Evolutionary conservation across 2,888 invertebrate species (phyloP).

Genomic region (Lomographa bimaculata): DNA sequence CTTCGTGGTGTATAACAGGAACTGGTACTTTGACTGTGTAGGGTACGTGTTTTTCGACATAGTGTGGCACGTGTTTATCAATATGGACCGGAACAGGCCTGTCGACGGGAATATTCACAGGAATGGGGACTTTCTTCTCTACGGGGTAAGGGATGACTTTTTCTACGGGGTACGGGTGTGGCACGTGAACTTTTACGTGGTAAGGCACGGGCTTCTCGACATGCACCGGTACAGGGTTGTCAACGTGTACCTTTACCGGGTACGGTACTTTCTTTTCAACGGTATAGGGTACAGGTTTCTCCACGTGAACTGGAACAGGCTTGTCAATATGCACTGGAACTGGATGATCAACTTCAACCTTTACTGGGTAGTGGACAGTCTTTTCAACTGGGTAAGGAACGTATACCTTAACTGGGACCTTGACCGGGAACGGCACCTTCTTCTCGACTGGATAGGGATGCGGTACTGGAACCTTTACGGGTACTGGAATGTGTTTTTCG

Average conservation of each 20-base stretch:
- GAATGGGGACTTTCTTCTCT: constrained; percentile 86
- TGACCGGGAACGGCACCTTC: constrained; percentile 85
- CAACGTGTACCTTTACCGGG: constrained; percentile 87
- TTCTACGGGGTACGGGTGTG: constrained; percentile 87
- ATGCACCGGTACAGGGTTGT: constrained; percentile 88
- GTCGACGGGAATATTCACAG: constrained; percentile 85
- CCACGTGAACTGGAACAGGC: constrained; percentile 87
- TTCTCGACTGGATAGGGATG: constrained; percentile 90
- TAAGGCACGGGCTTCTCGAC: constrained; percentile 92
- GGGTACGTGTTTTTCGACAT: constrained; percentile 87
- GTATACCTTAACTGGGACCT: constrained; percentile 87
- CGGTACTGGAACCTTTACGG: constrained; percentile 88
- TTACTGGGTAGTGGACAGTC: constrained; percentile 87
- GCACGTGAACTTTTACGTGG: constrained; percentile 88
- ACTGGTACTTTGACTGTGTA: constrained; percentile 88
- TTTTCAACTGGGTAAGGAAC: constrained; percentile 91
- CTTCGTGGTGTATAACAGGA: constrained; percentile 82
- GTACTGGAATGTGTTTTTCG: constrained; percentile 86
- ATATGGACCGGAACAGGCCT: constrained; percentile 85
- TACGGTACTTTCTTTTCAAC: constrained; percentile 88
- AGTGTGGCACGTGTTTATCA: constrained; percentile 87
- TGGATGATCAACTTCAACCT: constrained; percentile 87
- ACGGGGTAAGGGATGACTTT: constrained; percentile 86
- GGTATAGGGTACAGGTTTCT: constrained; percentile 89
- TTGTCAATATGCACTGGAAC: constrained; percentile 87